A percentile compares a stretch with the other conserved stretches of the same genome.
phyloP scores from a whole-genome alignment of 2,888 invertebrate species.

The Myopa tessellatipennis region DNA sequence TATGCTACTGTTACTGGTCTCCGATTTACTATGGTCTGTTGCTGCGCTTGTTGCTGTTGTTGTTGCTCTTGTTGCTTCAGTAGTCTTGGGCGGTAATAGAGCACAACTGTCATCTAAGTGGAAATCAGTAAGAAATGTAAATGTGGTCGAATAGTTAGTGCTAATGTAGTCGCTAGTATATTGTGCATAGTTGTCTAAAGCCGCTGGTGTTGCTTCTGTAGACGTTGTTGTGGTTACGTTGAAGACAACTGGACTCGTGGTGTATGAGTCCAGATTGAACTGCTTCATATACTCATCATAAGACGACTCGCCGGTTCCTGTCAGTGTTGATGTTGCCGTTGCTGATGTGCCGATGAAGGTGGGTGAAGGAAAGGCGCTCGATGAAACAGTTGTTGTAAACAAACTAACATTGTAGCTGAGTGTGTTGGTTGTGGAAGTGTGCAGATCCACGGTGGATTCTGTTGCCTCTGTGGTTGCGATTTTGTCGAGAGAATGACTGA shows the following conservation, averaged over 20 bases:
- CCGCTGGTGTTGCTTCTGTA: constrained; percentile 14
- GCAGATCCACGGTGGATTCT: neutral
- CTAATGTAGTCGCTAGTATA: neutral
- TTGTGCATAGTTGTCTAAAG: constrained; percentile 5
- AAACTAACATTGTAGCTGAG: constrained; percentile 40
- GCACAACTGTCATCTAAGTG: neutral
- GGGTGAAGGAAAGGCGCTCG: constrained; percentile 16
- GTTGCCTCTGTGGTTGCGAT: constrained; percentile 19
- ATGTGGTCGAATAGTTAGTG: neutral
- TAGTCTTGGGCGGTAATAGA: neutral
- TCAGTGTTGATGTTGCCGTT: constrained; percentile 28
- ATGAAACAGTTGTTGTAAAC: constrained; percentile 51
- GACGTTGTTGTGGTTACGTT: neutral
- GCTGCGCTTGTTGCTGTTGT: constrained; percentile 8
- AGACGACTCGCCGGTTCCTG: constrained; percentile 30
- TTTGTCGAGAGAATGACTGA: constrained; percentile 27
- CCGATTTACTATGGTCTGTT: neutral
- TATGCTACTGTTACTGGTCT: neutral
- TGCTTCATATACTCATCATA: constrained; percentile 58
- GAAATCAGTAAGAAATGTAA: neutral
- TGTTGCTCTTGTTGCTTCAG: constrained; percentile 10
- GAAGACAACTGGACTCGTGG: neutral
- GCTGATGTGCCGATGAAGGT: neutral
- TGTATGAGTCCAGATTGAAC: constrained; percentile 48
- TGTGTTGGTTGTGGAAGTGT: constrained; percentile 37